Conservation (phyloP, 2,113 vertebrate genomes). For the Muntiacus muntjak region DNA sequence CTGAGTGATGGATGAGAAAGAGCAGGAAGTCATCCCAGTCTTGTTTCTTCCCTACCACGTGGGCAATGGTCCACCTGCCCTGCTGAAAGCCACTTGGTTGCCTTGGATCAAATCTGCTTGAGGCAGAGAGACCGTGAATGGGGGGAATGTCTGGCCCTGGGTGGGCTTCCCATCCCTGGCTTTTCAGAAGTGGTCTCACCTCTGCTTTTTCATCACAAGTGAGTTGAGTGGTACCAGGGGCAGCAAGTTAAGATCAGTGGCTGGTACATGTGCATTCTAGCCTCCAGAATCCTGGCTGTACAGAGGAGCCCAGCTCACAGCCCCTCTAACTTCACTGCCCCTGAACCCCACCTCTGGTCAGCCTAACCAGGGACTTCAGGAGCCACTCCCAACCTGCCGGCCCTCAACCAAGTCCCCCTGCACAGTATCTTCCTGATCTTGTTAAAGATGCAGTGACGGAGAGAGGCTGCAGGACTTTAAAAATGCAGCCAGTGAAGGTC, state of each 20-base stretch:
- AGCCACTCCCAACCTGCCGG: neutral
- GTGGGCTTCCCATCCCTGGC: neutral
- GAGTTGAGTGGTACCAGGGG: neutral
- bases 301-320: neutral
- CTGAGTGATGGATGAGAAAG: neutral
- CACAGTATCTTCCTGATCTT: neutral
- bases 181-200: neutral
- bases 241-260: neutral
- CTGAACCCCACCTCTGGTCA: neutral
- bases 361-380: neutral
- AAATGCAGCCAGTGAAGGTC: neutral
- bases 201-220: neutral
- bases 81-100: neutral
- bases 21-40: neutral
- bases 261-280: neutral
- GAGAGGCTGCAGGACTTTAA: neutral
- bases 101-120: neutral
- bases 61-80: neutral
- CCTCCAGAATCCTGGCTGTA: accelerated
- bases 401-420: accelerated
- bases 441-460: neutral
- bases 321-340: neutral
- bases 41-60: neutral
- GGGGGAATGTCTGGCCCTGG: accelerated
- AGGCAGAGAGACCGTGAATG: neutral